Conservation (phyloP, 2,888 invertebrate species). For the Hirtodrosophila confusa region DNA sequence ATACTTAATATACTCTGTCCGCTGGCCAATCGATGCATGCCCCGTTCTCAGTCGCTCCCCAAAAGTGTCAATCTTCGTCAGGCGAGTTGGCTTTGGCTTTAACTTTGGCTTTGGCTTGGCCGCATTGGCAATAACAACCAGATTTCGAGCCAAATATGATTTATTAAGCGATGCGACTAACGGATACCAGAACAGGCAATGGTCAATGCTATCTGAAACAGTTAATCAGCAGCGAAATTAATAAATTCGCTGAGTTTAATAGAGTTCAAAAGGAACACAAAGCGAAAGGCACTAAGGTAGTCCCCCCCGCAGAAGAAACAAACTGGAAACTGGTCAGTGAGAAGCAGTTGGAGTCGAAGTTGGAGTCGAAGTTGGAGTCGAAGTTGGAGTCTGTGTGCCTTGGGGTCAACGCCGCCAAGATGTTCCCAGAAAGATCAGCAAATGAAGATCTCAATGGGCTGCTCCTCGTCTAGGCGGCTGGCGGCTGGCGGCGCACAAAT, state of each 20-base stretch:
- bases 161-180: slow-evolving; percentile 69
- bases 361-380: slow-evolving; percentile 26
- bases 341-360: slow-evolving; percentile 52
- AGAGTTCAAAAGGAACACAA: slow-evolving; percentile 74
- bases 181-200: slow-evolving; percentile 63
- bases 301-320: slow-evolving; percentile 21
- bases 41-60: background rate
- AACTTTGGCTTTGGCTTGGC: slow-evolving; percentile 8
- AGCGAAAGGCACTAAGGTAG: slow-evolving; percentile 16
- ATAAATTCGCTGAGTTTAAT: slow-evolving; percentile 81
- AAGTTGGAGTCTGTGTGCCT: slow-evolving; percentile 49
- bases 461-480: slow-evolving; percentile 64
- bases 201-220: slow-evolving; percentile 72
- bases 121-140: background rate
- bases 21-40: slow-evolving; percentile 38
- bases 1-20: slow-evolving; percentile 42
- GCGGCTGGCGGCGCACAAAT: slow-evolving; percentile 69
- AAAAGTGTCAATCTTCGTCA: slow-evolving; percentile 65
- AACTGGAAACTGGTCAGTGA: slow-evolving; percentile 57
- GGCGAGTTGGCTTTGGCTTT: slow-evolving; percentile 11
- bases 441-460: slow-evolving; percentile 83
- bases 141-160: slow-evolving; percentile 58
- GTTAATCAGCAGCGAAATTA: slow-evolving; percentile 79
- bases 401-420: slow-evolving; percentile 80
- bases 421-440: slow-evolving; percentile 83